These are phyloP conservation scores for Himalopsyche japonica DNA, from an alignment of 2,888 invertebrate genomes.

Conservation along the genomic window DNA sequence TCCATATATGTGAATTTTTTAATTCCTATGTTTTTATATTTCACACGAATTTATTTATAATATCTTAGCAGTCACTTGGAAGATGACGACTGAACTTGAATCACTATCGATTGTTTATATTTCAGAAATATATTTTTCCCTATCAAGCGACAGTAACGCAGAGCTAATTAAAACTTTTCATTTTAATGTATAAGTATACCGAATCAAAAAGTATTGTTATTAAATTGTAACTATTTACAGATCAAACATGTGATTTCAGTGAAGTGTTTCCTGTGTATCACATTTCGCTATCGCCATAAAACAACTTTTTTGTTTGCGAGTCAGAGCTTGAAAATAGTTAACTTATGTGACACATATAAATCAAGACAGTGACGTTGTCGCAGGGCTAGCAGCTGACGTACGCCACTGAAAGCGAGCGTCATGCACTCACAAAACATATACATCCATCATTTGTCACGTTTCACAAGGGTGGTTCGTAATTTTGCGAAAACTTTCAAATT, in stretches of 20 bases:
- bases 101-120: too few species aligned
- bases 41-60: too few species aligned
- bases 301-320: background rate
- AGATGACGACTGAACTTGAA: too few species aligned
- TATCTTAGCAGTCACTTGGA: too few species aligned
- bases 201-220: background rate
- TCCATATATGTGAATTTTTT: too few species aligned
- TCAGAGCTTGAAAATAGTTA: background rate
- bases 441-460: conserved; percentile 38
- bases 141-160: too few species aligned
- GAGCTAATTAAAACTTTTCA: too few species aligned
- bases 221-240: background rate
- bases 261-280: background rate
- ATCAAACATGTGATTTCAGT: background rate
- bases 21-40: too few species aligned
- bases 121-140: too few species aligned
- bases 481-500: background rate
- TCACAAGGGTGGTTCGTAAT: conserved; percentile 18
- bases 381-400: conserved; percentile 32
- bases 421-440: conserved; percentile 23
- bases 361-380: conserved; percentile 23
- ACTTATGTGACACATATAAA: conserved; percentile 14
- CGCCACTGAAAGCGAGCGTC: conserved; percentile 28
- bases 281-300: background rate
- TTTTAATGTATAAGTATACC: too few species aligned